phyloP scores from a whole-genome alignment of 2,113 vertebrate genomes.

The Notarius quadriscutis region DNA sequence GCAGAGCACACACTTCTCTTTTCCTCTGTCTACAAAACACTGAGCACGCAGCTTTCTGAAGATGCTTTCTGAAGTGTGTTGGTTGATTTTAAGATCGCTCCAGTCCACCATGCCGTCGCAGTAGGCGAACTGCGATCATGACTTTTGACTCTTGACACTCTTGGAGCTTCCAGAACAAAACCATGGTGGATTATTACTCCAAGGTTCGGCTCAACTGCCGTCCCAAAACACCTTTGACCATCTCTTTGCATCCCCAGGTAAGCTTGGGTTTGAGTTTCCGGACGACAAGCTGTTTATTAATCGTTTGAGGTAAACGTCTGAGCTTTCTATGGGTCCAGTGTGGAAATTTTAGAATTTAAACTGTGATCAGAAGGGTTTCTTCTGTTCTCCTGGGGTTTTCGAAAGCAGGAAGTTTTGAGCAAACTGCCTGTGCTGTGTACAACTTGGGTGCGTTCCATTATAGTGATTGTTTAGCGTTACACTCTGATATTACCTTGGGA shows the following conservation, averaged over 20 bases:
- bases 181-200: slow-evolving; percentile 54
- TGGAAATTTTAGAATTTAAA: no score
- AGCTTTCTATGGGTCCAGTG: no score
- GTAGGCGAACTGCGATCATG: slow-evolving; percentile 6
- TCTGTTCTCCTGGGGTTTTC: not conserved
- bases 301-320: no score
- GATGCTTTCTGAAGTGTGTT: slow-evolving; percentile 15
- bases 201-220: slow-evolving; percentile 39
- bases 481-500: no score
- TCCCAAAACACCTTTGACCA: slow-evolving; percentile 38
- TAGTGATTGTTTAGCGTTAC: not conserved
- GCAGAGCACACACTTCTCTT: slow-evolving; percentile 68
- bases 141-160: slow-evolving; percentile 6
- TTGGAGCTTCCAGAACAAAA: slow-evolving; percentile 1
- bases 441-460: not conserved
- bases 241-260: slow-evolving; percentile 50
- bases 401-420: slow-evolving; percentile 5
- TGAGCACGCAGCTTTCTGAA: slow-evolving; percentile 53
- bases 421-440: not conserved
- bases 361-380: not conserved
- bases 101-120: not conserved
- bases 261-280: not conserved
- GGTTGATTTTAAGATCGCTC: not conserved
- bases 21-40: slow-evolving; percentile 57
- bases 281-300: not conserved